Conservation (phyloP, 2,888 invertebrate genomes). For the Temnothorax unifasciatus region DNA sequence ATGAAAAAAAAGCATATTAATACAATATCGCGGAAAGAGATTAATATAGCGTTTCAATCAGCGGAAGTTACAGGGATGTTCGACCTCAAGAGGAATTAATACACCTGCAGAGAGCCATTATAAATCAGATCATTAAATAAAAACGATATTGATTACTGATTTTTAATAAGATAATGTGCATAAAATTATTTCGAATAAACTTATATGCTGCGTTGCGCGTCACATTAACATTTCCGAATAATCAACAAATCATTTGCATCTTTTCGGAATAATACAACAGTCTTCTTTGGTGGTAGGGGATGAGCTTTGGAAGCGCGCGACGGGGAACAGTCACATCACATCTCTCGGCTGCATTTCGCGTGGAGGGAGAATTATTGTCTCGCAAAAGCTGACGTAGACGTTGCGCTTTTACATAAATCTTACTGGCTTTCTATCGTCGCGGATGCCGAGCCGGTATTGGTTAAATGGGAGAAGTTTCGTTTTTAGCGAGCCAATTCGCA, state of each 20-base stretch:
- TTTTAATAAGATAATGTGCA: conserved; percentile 1
- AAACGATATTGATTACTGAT: neutral
- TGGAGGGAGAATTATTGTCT: conserved; percentile 59
- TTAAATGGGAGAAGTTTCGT: conserved; percentile 75
- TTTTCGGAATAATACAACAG: conserved; percentile 9
- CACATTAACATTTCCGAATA: neutral
- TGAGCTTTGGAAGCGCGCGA: conserved; percentile 2
- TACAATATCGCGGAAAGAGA: neutral
- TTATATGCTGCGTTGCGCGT: neutral
- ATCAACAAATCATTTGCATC: neutral
- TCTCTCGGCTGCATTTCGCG: conserved; percentile 44
- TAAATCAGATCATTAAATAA: conserved; percentile 10
- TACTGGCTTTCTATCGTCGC: conserved; percentile 53
- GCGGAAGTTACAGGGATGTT: neutral
- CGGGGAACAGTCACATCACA: conserved; percentile 47
- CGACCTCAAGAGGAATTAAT: conserved; percentile 23
- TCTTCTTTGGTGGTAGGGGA: neutral
- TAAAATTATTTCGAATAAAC: neutral
- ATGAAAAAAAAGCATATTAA: conserved; percentile 6
- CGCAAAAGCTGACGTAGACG: conserved; percentile 66
- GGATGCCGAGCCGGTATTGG: conserved; percentile 57
- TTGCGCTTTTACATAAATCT: conserved; percentile 59
- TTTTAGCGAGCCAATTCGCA: conserved; percentile 70
- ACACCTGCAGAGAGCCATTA: neutral
- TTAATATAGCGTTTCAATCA: conserved; percentile 7